Evolutionary conservation across 2,888 invertebrate genomes (phyloP), one percentile per base, ranked within the genome.

Genomic region (Drosophila siamana): DNA sequence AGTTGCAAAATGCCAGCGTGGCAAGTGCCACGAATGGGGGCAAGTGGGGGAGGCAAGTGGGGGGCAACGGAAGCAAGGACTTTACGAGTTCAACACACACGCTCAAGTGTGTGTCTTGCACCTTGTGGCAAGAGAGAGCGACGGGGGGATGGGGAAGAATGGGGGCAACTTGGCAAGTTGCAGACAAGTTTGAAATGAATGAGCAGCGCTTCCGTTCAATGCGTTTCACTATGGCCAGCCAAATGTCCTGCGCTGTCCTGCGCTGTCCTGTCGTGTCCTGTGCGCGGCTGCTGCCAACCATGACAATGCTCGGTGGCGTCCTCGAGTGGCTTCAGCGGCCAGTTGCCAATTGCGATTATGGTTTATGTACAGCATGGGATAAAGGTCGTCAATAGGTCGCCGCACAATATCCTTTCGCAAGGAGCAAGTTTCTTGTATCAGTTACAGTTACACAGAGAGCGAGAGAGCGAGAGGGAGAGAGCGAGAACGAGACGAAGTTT

Each of bases 361-460:
- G 86, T 91, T 90, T 90, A 90, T 89, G 91, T 78, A 80, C 89
- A 68, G 62, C 71, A 86, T 7, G 54, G 54, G 80, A 90, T 90
- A 91, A 90, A 91, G 91, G 90, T 91, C 91, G 90, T 91, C 90
- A 89, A 89, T 89, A 78, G 90, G 90, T 90, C 90, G 90, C 90
- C 80, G 65, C 36, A 50, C 59, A 72, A 43, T 46, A 48, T 38
- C 36, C 50, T 52, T n/a, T 33, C 28, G 26, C 44, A 86, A 83
- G 86, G 84, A 86, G 75, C 74, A 88, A 88, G 68, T 88, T 88
- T 67, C 72, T 71, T 70, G 54, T 78, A 78, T 69, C 81, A 60
- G 69, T 88, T 79, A 73, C 85, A 72, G 73, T 74, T 76, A 33
- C 36, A 28, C 8, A 0, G 28, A 28, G 8, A 11, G 3, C 9